Evolutionary conservation across 2,797 vertebrate genomes (phyloP), one percentile per base, ranked within the genome.

Genomic region (Clarias platycephalus): DNA sequence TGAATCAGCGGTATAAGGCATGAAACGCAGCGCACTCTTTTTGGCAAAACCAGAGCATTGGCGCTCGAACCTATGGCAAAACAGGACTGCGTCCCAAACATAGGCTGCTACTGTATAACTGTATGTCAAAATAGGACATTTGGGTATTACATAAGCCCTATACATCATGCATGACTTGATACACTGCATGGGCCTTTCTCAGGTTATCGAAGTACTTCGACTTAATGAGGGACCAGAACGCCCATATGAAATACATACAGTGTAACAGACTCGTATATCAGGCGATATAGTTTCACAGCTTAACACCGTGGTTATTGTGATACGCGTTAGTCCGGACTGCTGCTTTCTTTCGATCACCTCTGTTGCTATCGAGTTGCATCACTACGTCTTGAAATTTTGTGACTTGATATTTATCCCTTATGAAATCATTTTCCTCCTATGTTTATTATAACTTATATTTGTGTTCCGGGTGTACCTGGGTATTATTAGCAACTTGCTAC

Each of bases 331-430:
- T 77, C 64, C 15, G 12, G 37, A 64, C n/a, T 28, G 53, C 63
- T 26, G 53, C 64, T 78, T 84, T 84, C 83, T 75, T 81, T 53
- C 70, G 70, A 67, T 28, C 71, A 78, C 80, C 63, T 53, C 16
- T 66, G 63, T 85, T 85, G 84, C 84, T 49, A 26, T 44, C 60
- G 31, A 53, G 72, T 83, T 80, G 85, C 85, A 75, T 86, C 77
- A 86, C 74, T 57, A 66, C 49, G 64, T 20, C 53, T 55, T 78
- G 37, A 60, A 81, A 76, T 81, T 24, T 66, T 58, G 84, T 76
- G 84, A 76, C 79, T 76, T 68, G 70, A 81, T 34, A 49, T 80
- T 26, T 64, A 64, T 80, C n/a, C n/a, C 16, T 66, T 80, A 53
- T 80, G 22, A 78, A 24, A 26, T 44, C 3, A 12, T 37, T 62